Evolutionary conservation across 2,888 invertebrate genomes (phyloP), one percentile per base, ranked within the genome.

Genomic region (Linhomoeus sp.): DNA sequence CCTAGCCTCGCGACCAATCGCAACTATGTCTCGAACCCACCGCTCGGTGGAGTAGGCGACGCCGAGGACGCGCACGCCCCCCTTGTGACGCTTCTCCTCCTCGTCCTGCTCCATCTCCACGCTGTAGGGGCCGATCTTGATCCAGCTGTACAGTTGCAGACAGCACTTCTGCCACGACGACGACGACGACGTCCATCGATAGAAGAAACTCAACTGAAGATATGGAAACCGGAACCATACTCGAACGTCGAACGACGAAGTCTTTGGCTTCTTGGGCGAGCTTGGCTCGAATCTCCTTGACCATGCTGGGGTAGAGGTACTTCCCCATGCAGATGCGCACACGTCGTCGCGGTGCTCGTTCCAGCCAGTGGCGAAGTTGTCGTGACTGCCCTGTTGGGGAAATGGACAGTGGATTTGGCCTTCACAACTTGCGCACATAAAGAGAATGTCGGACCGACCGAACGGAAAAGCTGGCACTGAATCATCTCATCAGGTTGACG

Each of bases 311-410:
- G 62, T 87, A 77, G 3, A 97, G 77, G 65, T 88, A 80, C 61
- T 81, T 79, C 23, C 75, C 80, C 44, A 92, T 73, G 0, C 92
- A 88, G 50, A 83, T 71, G 57, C 84, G 81, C 0, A 94, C 46
- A 87, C 84, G 58, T 84, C 80, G 1, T 78, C 77, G 38, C 97
- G 74, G 44, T 90, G 65, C 1, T 78, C 76, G 68, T 97, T 97
- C 97, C 97, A 97, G 56, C 87, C 86, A 64, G 88, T 81, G 0
- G 86, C 86, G 53, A 79, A 79, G 55, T 82, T 82, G 56, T 86
- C 86, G 67, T 87, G 92, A 66, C 90, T 90, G 68, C n/a, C n/a
- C n/a, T n/a, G n/a, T n/a, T n/a, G n/a, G n/a, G n/a, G n/a, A n/a
- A n/a, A n/a, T n/a, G n/a, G n/a, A n/a, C n/a, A n/a, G n/a, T n/a